These are phyloP conservation scores for Sesia bembeciformis DNA, from an alignment of 2,888 invertebrate genomes.

Conservation along the genomic window DNA sequence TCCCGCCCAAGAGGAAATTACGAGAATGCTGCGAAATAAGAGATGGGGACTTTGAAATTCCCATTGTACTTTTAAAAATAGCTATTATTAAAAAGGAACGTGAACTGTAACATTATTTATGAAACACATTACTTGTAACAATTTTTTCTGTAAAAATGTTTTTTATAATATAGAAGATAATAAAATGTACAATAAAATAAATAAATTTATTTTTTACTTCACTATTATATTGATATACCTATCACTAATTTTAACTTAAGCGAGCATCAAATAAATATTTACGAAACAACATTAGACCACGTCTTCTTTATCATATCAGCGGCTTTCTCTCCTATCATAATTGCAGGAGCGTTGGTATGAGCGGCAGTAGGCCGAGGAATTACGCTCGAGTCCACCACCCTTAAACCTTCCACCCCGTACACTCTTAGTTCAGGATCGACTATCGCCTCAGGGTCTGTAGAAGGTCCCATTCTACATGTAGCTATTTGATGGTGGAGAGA, in stretches of 20 bases:
- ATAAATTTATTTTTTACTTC: not conserved
- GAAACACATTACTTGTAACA: not conserved
- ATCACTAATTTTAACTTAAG: not conserved
- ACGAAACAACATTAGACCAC: constrained; percentile 48
- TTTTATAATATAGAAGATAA: not conserved
- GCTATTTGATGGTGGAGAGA: constrained; percentile 76
- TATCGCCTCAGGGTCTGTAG: constrained; percentile 75
- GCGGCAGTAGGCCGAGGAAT: constrained; percentile 77
- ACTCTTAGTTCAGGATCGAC: constrained; percentile 79
- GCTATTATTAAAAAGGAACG: too few species aligned
- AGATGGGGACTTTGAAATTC: not conserved
- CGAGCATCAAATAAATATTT: not conserved
- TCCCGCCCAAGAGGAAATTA: not conserved
- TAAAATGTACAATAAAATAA: not conserved
- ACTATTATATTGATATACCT: not conserved
- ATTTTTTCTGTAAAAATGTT: not conserved
- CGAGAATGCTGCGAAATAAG: not conserved
- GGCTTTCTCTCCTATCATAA: constrained; percentile 84
- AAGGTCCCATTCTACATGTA: constrained; percentile 83
- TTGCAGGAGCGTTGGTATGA: constrained; percentile 78
- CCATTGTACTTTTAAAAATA: too few species aligned
- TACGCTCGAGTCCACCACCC: constrained; percentile 82
- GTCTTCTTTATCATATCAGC: constrained; percentile 78
- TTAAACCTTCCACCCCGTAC: constrained; percentile 75
- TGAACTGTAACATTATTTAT: not conserved